Evolutionary conservation across 2,888 invertebrate genomes (phyloP), one percentile per base, ranked within the genome.

Genomic region (Elysia crispata): DNA sequence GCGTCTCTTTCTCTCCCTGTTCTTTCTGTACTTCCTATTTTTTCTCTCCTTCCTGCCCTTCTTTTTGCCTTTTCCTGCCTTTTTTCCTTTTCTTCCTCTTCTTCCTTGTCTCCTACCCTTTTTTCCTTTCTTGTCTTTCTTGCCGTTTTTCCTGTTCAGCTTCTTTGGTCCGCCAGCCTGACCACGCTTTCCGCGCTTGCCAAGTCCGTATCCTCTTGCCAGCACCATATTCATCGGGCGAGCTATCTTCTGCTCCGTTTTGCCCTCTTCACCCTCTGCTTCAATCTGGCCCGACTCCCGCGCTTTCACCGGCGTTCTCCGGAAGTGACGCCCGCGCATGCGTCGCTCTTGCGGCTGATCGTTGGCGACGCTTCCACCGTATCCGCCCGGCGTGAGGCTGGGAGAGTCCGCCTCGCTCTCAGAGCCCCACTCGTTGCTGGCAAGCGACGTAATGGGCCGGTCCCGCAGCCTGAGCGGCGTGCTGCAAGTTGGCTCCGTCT

Each of bases 401-500:
- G 5, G 5, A 41, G 41, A 3, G 11, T 78, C 78, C 23, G 23
- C 54, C 28, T 74, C 79, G 41, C 74, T 41, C 30, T 74, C 67
- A 3, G 11, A 28, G 28, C 54, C 79, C 79, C 79, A 79, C 50
- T 79, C 74, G 66, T 30, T 50, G 57, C 66, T 57, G 28, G 31
- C 41, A 1, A 90, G 69, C n/a, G 85, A 84, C 0, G 77, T 50
- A 20, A 92, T 82, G 25, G 86, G 83, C 69, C 86, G 86, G 5
- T 90, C 90, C 33, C 86, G 84, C 11, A 92, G 83, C 5, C 83
- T 69, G 0, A 77, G 80, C 5, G 92, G 92, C 1, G 83, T 85
- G 23, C 91, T 91, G 86, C 94, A 94, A 15, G 88, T 84, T 25
- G 94, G 91, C 80, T 91, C 82, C 49, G 90, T 88, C 67, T 88